These are phyloP conservation scores for Eufriesea mexicana DNA, from an alignment of 1,140 invertebrate species.

Conservation along the genomic window DNA sequence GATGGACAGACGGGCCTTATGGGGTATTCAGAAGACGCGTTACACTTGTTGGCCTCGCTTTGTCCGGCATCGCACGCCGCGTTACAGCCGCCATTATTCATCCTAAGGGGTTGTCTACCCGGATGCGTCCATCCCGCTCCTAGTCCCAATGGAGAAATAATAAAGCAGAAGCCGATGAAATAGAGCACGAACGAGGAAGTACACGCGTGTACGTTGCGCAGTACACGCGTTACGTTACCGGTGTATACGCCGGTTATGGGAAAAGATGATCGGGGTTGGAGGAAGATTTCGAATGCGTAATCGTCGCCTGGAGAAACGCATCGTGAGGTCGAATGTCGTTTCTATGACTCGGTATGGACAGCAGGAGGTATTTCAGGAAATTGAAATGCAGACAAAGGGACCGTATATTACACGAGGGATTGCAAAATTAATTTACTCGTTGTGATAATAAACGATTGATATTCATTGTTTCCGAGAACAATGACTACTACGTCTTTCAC, in stretches of 20 bases:
- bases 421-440: slow-evolving; percentile 8
- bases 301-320: too few species aligned
- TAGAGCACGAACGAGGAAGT: neutral
- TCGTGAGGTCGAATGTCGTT: too few species aligned
- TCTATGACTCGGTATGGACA: too few species aligned
- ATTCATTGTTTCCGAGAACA: slow-evolving; percentile 25
- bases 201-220: neutral
- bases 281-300: too few species aligned
- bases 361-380: neutral
- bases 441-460: neutral
- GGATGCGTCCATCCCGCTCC: slow-evolving; percentile 33
- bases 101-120: slow-evolving; percentile 57
- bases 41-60: slow-evolving; percentile 68
- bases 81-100: slow-evolving; percentile 62
- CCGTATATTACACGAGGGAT: neutral
- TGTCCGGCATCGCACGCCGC: slow-evolving; percentile 52
- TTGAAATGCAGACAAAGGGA: neutral
- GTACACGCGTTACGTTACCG: too few species aligned
- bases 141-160: neutral
- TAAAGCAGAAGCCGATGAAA: neutral
- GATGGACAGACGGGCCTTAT: slow-evolving; percentile 36
- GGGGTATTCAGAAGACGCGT: slow-evolving; percentile 58
- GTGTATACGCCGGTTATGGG: neutral
- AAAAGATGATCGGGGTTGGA: neutral
- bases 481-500: slow-evolving; percentile 25